Evolutionary conservation across 2,113 vertebrate species (phyloP), one percentile per base, ranked within the genome.

Genomic region (Archilochus colubris): DNA sequence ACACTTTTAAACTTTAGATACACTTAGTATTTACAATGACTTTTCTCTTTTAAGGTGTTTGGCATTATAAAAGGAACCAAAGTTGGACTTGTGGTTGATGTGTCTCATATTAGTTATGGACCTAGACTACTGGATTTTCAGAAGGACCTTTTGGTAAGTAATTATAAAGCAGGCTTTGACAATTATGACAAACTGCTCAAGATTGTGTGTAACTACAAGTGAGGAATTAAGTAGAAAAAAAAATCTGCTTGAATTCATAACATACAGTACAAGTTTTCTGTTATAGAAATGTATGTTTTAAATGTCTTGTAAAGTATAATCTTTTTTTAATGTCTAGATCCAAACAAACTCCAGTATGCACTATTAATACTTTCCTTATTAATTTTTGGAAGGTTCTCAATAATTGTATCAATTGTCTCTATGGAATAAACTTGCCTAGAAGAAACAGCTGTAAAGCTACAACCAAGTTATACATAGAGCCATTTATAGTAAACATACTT

Each of bases 11-110:
- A 53, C 38, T 51, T 33, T 16, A 86, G 17, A 28, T 63, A 43
- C 77, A 14, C 20, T 46, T 84, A 38, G 14, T 79, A 11, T 74
- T 85, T 88, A 62, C 18, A 44, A 5, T 36, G 2, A 19, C 36
- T 44, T 92, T 55, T 84, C 51, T 86, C 61, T 91, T 95, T 66
- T 55, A 75, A 99, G 98, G 95, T 97, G 30, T 99, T 99, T 31
- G 98, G 98, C 11, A 67, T 98, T 84, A 91, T 98, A 94, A 96
- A 93, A 76, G 98, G 98, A 43, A 74, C 87, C 66, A 96, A 91
- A 85, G 95, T 98, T 3, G 98, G 97, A 17, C 30, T 99, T 85
- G 51, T 98, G 38, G 40, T 98, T 27, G 97, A 98, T 69, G 68
- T 91, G 5, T 98, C 98, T 17, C 88, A 93, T 21, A 9, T 89